Base-by-base conservation (phyloP, 2,113 vertebrate species). In the Zootoca vivipara region DNA sequence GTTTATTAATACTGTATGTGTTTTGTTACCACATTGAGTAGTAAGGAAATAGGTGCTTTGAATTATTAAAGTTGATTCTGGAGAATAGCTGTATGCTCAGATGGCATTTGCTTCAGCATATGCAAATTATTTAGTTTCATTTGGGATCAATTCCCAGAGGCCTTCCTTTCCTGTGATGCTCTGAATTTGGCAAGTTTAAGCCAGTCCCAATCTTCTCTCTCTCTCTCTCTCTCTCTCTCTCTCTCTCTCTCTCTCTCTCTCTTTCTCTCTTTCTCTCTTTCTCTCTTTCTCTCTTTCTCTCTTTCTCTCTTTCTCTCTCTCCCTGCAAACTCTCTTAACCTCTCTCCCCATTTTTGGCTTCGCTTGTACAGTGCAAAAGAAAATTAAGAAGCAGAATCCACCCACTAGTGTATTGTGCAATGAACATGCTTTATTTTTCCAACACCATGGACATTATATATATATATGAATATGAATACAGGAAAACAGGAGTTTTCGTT, bases 121-220 rank as follows among this genome's bases (percentile, higher is more conserved):
- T 97, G 97, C 97, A 97, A 97, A 97, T 97, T 96, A 97, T 97
- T 97, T 96, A 95, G 96, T 97, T 97, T 96, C 97, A 96, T 96
- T 97, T 97, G 97, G 97, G 97, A 98, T 96, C 96, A 92, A 95
- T 96, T 97, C 97, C 97, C 97, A 95, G 95, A 96, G 96, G 97
- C 92, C 95, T 92, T 95, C 89, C 94, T 96, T 97, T 95, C 95
- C 97, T 96, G 95, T 93, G 96, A 96, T 95, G 97, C 96, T 96
- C 94, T 64, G 93, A 92, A 94, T 97, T 97, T 98, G 97, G 97
- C 97, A 97, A 95, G 93, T 95, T 87, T 88, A 1, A 89, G 90
- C 78, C 88, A 93, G 91, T 89, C 92, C 85, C 89, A 77, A 20
- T 77, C 67, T 52, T 73, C 35, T 64, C 69, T 62, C 70, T n/a